Conservation (phyloP, 2,797 vertebrate genomes). For the Arnoldichthys spilopterus region DNA sequence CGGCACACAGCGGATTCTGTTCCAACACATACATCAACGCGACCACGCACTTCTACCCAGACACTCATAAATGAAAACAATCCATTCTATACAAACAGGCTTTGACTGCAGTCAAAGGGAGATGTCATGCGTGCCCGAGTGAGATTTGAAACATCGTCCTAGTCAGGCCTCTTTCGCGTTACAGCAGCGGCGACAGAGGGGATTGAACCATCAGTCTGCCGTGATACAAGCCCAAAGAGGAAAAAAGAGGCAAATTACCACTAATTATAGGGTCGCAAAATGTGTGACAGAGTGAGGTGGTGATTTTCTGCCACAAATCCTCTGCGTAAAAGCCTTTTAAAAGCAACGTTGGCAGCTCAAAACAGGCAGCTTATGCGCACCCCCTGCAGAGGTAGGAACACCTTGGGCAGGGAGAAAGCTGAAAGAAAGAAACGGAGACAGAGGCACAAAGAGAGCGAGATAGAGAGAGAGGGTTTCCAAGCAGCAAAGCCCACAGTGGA, state of each 20-base stretch:
- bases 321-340: slow-evolving; percentile 35
- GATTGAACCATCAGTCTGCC: slow-evolving; percentile 12
- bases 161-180: neutral
- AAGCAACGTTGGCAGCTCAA: slow-evolving; percentile 1
- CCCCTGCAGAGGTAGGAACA: slow-evolving; percentile 7
- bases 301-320: slow-evolving; percentile 31
- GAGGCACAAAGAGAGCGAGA: neutral
- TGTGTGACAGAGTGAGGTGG: neutral
- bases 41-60: slow-evolving; percentile 31
- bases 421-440: neutral
- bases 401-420: slow-evolving; percentile 28
- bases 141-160: slow-evolving; percentile 41
- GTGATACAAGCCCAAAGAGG: neutral
- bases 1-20: slow-evolving; percentile 17
- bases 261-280: slow-evolving; percentile 46
- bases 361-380: neutral
- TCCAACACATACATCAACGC: slow-evolving; percentile 47
- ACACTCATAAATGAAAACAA: slow-evolving; percentile 51
- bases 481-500: slow-evolving; percentile 22
- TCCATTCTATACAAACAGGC: slow-evolving; percentile 38
- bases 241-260: slow-evolving; percentile 33
- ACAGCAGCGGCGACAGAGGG: neutral
- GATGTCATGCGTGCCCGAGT: slow-evolving; percentile 37
- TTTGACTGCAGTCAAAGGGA: slow-evolving; percentile 12
- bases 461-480: slow-evolving; percentile 21